Base-by-base conservation (phyloP, 2,888 invertebrate genomes). In the Rhagium mordax region DNA sequence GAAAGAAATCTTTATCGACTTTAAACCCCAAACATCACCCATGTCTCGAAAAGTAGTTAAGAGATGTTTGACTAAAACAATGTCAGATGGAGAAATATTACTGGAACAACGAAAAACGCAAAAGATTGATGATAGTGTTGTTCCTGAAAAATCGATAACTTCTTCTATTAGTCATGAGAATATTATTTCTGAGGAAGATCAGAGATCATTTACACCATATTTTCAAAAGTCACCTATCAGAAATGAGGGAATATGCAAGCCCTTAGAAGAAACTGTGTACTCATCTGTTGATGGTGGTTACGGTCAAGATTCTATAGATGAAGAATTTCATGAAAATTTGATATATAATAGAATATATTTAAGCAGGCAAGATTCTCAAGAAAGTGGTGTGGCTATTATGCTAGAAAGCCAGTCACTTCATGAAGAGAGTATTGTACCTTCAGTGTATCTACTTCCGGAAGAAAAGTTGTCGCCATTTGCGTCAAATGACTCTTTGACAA, bases 401-500 rank as follows among this genome's bases (percentile, higher is more conserved):
- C 81, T 84, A 70, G 85, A 87, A 71, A 85, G 85, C 61, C 75
- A 79, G 6, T 82, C 88, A 49, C 88, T 88, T 15, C 89, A 89
- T 48, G 90, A 90, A 62, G 87, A 89, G 75, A 88, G 90, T 65
- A 88, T 90, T 48, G 88, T 88, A n/a, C 88, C 89, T 4, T 86
- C 87, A 6, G 86, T 87, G 29, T 86, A 85, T 78, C 80, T 87
- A 41, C 68, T 85, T 61, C 81, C 90, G 29, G 88, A 91, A 77
- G 88, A 90, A 76, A 90, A 91, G 80, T 86, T 89, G 21, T 94
- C 94, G 4, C 93, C 94, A 6, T 95, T 95, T 87, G 95, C 94
- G 60, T 96, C 95, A 33, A 95, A 93, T 81, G 95, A 96, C 87
- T 96, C 95, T 10, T 88, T 96, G 76, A 92, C 94, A n/a, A 94